Evolutionary conservation across 1,140 invertebrate species (phyloP).

Genomic region (Chrysoperla carnea): DNA sequence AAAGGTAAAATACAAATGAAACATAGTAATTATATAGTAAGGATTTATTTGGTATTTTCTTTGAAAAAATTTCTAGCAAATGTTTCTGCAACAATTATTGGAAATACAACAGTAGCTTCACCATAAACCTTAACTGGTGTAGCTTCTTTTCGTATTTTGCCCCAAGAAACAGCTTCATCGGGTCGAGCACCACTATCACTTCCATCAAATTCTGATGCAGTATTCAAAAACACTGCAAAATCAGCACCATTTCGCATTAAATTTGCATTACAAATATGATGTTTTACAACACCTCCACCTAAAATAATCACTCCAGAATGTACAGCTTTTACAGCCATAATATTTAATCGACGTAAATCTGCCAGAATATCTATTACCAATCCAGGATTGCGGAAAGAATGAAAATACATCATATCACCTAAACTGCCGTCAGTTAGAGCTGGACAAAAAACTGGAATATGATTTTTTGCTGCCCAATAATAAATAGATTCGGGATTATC

Average conservation of each 20-base stretch:
- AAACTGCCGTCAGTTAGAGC: slow-evolving; percentile 96
- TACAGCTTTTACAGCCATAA: slow-evolving; percentile 84
- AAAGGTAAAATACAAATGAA: no score
- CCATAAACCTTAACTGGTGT: slow-evolving; percentile 91
- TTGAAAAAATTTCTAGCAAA: slow-evolving; percentile 50
- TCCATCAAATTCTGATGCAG: slow-evolving; percentile 95
- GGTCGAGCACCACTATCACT: slow-evolving; percentile 94
- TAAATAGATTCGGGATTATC: slow-evolving; percentile 84
- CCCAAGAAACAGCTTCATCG: slow-evolving; percentile 98
- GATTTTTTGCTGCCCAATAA: slow-evolving; percentile 95
- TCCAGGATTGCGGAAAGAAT: slow-evolving; percentile 85
- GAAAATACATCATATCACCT: slow-evolving; percentile 99
- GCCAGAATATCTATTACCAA: slow-evolving; percentile 86
- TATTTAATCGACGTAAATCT: slow-evolving; percentile 81
- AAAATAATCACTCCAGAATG: slow-evolving; percentile 95
- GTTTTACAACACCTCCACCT: slow-evolving; percentile 95
- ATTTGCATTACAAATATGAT: slow-evolving; percentile 98
- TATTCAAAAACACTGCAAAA: slow-evolving; percentile 92
- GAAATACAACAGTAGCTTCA: slow-evolving; percentile 91
- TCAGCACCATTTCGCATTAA: slow-evolving; percentile 98
- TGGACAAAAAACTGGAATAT: slow-evolving; percentile 96
- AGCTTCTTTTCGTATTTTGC: slow-evolving; percentile 83
- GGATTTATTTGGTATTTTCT: no score
- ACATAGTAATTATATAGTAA: no score
- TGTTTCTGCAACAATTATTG: slow-evolving; percentile 86